Percentiles rank a stretch among this genome's conserved stretches.
These are phyloP conservation scores for Hucho hucho DNA, from an alignment of 2,113 vertebrate genomes.

Conservation along the genomic window DNA sequence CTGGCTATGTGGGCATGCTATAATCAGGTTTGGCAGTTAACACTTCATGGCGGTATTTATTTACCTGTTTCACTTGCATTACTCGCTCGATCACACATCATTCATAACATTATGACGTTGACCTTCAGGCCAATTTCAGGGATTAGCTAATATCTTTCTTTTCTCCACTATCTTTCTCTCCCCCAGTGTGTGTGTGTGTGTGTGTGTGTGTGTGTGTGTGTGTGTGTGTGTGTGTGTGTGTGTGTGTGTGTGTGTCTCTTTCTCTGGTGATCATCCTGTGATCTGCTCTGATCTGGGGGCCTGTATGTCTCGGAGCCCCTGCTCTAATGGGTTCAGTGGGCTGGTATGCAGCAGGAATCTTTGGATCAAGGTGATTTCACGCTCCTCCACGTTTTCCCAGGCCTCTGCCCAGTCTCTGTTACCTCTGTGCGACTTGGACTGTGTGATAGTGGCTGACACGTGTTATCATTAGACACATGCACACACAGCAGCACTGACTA, in stretches of 20 bases:
- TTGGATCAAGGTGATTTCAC: constrained; percentile 84
- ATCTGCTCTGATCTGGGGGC: constrained; percentile 34
- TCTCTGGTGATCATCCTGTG: constrained; percentile 45
- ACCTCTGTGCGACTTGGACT: constrained; percentile 70
- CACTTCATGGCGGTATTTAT: constrained; percentile 61
- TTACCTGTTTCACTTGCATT: constrained; percentile 35
- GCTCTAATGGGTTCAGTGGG: constrained; percentile 74
- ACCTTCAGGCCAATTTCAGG: constrained; percentile 48
- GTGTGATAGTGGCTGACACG: constrained; percentile 72
- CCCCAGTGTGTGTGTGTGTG: constrained; percentile 33
- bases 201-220: constrained; percentile 5
- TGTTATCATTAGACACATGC: constrained; percentile 75
- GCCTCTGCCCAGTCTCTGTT: constrained; percentile 71
- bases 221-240: too few species aligned
- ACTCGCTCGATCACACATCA: constrained; percentile 55
- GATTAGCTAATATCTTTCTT: constrained; percentile 51
- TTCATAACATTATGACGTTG: constrained; percentile 47
- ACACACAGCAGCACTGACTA: constrained; percentile 54
- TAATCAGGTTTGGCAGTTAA: neutral
- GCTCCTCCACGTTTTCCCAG: constrained; percentile 81
- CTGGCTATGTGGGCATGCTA: constrained; percentile 2
- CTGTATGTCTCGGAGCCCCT: constrained; percentile 60
- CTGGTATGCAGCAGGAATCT: constrained; percentile 82
- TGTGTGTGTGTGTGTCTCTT: constrained; percentile 4
- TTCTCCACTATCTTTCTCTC: constrained; percentile 28